Conservation (phyloP, 2,113 vertebrate genomes). For the Sporophila hypoxantha region DNA sequence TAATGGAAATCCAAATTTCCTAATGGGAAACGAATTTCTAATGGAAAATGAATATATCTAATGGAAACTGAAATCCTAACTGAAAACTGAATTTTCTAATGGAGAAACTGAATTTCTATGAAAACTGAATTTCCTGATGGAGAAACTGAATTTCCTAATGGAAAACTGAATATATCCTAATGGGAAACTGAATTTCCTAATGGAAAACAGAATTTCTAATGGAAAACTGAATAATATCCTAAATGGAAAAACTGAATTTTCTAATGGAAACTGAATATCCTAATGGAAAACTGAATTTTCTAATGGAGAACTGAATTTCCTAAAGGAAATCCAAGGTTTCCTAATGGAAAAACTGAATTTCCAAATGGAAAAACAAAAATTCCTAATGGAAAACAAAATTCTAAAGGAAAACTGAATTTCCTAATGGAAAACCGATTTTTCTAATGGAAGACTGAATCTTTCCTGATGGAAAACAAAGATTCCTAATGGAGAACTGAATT, state of each 20-base stretch:
- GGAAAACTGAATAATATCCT: rapidly evolving
- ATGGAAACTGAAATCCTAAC: rapidly evolving
- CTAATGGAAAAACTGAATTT: neutral
- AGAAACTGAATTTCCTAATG: rapidly evolving
- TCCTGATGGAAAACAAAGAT: too few relatives aligned
- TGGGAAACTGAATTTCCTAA: too few relatives aligned
- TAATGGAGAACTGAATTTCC: rapidly evolving
- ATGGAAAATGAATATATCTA: rapidly evolving
- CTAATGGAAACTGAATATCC: rapidly evolving
- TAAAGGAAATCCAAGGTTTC: rapidly evolving
- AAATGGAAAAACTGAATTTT: neutral
- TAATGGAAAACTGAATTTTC: too few relatives aligned
- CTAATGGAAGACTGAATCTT: too few relatives aligned
- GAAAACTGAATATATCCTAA: neutral
- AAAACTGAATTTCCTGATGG: neutral
- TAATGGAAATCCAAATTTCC: too few relatives aligned
- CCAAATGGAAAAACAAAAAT: rapidly evolving
- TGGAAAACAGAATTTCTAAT: too few relatives aligned
- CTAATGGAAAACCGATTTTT: rapidly evolving
- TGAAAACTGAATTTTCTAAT: rapidly evolving
- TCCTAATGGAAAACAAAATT: rapidly evolving
- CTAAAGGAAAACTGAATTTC: too few relatives aligned
- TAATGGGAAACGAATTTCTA: too few relatives aligned
- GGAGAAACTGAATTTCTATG: too few relatives aligned
- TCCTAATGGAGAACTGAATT: too few relatives aligned